Base-by-base conservation (phyloP, 64 coral and sea anemone genomes). In the Anthopleura sola region DNA sequence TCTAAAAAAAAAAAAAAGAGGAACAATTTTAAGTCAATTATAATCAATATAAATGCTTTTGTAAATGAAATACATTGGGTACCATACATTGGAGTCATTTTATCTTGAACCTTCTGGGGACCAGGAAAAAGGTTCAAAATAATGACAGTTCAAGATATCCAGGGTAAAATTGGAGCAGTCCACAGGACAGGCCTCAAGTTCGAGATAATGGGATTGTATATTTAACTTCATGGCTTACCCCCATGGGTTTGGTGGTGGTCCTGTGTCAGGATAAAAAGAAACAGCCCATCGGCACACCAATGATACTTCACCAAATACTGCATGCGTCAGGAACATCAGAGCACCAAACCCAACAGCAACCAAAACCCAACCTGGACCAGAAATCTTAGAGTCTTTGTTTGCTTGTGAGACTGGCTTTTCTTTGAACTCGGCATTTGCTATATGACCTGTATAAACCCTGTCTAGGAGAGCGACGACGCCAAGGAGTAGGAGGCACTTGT, bases 291-390 rank as follows among this genome's bases (percentile, higher is more conserved):
- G 89, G 51, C 88, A 91, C 44, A 94, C 87, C 21, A 98, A 88
- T 50, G 95, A 98, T 40, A 98, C 92, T 86, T 98, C 95, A 68
- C 95, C 92, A 92, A 98, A 98, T 14, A 88, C 95, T 58, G 82
- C 56, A 75, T 98, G 92, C 6, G 95, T 91, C 17, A 94, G 84
- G 58, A 91, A 98, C 60, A 98, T 88, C 81, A 94, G 75, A 21
- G 95, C 89, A 13, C 92, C 92, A 90, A 98, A 98, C 18, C 95
- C 95, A 49, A 91, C 15, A 60, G 91, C 83, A 44, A 98, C 92
- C 14, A 94, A 78, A 16, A 94, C 29, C 93, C 93, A 95, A 34
- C 93, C 93, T 78, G 86, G 83, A 49, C 93, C 93, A 21, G 86
- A 89, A 33, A 95, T 49, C 66, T 23, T 92, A 40, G 86, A 81